Evolutionary conservation across 1,140 invertebrate genomes (phyloP).

Genomic region (Conopomorpha cramerella): DNA sequence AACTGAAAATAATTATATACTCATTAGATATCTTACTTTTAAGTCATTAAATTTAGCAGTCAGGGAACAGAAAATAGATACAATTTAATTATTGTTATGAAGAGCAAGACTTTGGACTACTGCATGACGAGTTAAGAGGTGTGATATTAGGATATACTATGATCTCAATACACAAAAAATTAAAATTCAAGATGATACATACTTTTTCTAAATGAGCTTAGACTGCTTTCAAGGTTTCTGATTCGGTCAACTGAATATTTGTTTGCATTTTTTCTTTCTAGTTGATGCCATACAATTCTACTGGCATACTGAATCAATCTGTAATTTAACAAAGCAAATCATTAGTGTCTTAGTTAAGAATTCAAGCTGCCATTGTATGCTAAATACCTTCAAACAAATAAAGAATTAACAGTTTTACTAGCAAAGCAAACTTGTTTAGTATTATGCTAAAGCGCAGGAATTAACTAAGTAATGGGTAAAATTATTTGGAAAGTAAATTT

Average conservation of each 20-base stretch:
- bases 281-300: slow-evolving; percentile 42
- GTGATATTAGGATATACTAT: too few species aligned
- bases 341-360: too few species aligned
- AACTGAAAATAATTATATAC: slow-evolving; percentile 66
- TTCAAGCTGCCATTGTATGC: too few species aligned
- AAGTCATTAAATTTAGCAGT: slow-evolving; percentile 2
- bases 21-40: slow-evolving; percentile 5
- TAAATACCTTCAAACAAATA: too few species aligned
- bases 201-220: slow-evolving; percentile 50
- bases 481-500: too few species aligned
- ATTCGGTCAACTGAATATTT: slow-evolving; percentile 51
- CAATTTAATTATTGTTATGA: too few species aligned
- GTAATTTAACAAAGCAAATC: slow-evolving; percentile 5
- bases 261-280: slow-evolving; percentile 43
- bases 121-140: too few species aligned
- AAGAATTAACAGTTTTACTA: not conserved
- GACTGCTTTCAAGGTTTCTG: slow-evolving; percentile 38
- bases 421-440: too few species aligned
- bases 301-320: slow-evolving; percentile 46
- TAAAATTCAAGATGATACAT: slow-evolving; percentile 4
- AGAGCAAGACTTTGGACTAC: too few species aligned
- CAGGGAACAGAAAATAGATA: too few species aligned
- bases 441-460: too few species aligned
- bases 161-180: not conserved
- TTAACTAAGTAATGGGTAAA: too few species aligned